A percentile compares a stretch with the other conserved stretches of the same genome.
Conservation (phyloP, 2,888 invertebrate genomes). For the Slavum lentiscoides region DNA sequence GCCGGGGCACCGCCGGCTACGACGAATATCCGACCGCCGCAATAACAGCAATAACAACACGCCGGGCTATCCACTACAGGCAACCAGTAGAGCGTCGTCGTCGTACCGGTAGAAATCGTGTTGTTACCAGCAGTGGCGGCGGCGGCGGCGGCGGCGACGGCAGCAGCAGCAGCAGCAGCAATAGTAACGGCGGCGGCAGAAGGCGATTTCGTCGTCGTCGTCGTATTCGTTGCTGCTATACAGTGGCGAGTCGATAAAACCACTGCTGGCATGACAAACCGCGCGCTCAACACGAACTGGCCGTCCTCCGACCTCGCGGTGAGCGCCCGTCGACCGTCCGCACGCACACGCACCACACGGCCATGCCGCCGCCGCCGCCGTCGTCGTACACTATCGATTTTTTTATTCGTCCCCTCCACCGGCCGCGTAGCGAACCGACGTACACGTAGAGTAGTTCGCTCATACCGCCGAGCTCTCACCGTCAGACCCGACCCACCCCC, state of each 20-base stretch:
- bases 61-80: constrained; percentile 41
- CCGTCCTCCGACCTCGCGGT: constrained; percentile 47
- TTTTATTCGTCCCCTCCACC: not conserved
- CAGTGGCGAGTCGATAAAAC: constrained; percentile 45
- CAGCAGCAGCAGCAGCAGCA: not conserved
- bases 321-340: constrained; percentile 41
- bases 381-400: constrained; percentile 42
- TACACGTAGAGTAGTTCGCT: too few species aligned
- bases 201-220: constrained; percentile 24
- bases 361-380: too few species aligned
- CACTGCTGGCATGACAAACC: constrained; percentile 54
- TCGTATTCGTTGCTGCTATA: constrained; percentile 40
- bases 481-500: not conserved
- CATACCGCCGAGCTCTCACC: too few species aligned
- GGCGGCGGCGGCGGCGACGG: not conserved
- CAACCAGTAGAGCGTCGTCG: constrained; percentile 44
- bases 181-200: constrained; percentile 2
- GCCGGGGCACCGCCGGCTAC: constrained; percentile 20
- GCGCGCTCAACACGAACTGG: constrained; percentile 53
- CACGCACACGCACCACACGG: constrained; percentile 46
- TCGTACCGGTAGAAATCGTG: not conserved
- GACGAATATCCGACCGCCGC: constrained; percentile 41
- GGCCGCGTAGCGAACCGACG: too few species aligned
- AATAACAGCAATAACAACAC: constrained; percentile 32
- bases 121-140: constrained; percentile 11